Base-by-base conservation (phyloP, 2,113 vertebrate species). In the Dasypus novemcinctus region DNA sequence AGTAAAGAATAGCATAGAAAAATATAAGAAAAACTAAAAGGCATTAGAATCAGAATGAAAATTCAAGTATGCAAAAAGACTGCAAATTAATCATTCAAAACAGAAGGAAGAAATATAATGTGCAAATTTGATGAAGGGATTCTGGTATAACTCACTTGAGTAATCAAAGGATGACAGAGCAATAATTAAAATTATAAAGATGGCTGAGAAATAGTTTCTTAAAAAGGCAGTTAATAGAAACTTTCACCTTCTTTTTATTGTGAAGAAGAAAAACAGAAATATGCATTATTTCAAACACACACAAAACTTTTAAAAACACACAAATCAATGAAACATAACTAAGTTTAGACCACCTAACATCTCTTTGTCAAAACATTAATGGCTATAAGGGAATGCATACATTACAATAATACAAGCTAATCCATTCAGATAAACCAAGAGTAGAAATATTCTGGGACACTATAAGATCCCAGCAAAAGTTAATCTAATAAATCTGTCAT, bases 401-500 rank as follows among this genome's bases (percentile, higher is more conserved):
- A 94, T 97, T 97, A 91, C 80, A 97, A 91, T 94, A 97, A 95
- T 36, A 97, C 61, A 97, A 96, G 36, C 76, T 17, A 98, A 98
- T 96, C 57, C 95, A 96, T 95, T 98, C 97, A 98, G 81, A 96
- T 97, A 85, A 96, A 97, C 97, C 96, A 97, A 86, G 97, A 97
- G 96, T 97, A 97, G 97, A 98, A 98, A 98, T 98, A 98, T 98
- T 98, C 95, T 97, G 95, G 98, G 98, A 98, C 97, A 98, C 95
- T 97, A 97, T 98, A 98, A 97, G 98, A 98, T 98, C 96, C 97
- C 82, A 85, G 97, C 96, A 97, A 98, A 97, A 98, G 97, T 97
- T 98, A 98, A 98, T 98, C 98, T 98, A 98, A 98, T 98, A 98
- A 98, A 97, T 98, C 98, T 98, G 97, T 94, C 97, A 96, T 98